These are phyloP conservation scores for Salmo trutta DNA, from an alignment of 2,797 vertebrate genomes.

Conservation along the genomic window DNA sequence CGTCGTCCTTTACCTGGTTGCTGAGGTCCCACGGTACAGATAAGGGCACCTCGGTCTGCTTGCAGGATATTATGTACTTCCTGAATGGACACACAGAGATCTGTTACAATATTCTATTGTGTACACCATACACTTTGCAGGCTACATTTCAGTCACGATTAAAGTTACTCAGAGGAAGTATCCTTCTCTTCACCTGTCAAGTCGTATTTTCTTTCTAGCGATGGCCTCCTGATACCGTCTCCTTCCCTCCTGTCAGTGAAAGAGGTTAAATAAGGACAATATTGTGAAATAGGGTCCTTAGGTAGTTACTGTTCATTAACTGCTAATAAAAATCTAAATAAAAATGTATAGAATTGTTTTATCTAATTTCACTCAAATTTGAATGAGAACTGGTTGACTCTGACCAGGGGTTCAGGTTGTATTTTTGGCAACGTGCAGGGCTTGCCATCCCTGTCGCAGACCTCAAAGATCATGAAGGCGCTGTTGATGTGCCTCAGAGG, in stretches of 20 bases:
- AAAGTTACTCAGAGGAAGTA: too few species aligned
- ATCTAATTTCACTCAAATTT: background rate
- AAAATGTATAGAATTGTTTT: too few species aligned
- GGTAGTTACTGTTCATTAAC: too few species aligned
- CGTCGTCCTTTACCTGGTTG: constrained; percentile 83
- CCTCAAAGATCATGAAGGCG: constrained; percentile 94
- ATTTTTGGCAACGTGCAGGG: constrained; percentile 80
- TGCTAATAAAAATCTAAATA: too few species aligned
- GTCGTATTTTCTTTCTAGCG: constrained; percentile 89
- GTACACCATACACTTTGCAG: too few species aligned
- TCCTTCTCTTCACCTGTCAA: constrained; percentile 82
- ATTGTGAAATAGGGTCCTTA: background rate
- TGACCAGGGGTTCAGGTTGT: constrained; percentile 84
- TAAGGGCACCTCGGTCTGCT: constrained; percentile 84
- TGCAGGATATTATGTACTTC: constrained; percentile 89
- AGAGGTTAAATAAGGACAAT: background rate
- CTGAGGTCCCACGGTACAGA: constrained; percentile 92
- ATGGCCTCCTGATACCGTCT: constrained; percentile 89
- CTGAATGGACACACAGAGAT: constrained; percentile 63
- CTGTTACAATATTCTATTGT: background rate
- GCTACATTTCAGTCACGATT: too few species aligned
- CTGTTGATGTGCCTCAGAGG: constrained; percentile 89
- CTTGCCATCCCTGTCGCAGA: constrained; percentile 78
- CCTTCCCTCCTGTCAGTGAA: constrained; percentile 81
- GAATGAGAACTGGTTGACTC: constrained; percentile 9